Conservation (phyloP, 2,113 vertebrate species). For the Cyanoramphus novaezelandiae region DNA sequence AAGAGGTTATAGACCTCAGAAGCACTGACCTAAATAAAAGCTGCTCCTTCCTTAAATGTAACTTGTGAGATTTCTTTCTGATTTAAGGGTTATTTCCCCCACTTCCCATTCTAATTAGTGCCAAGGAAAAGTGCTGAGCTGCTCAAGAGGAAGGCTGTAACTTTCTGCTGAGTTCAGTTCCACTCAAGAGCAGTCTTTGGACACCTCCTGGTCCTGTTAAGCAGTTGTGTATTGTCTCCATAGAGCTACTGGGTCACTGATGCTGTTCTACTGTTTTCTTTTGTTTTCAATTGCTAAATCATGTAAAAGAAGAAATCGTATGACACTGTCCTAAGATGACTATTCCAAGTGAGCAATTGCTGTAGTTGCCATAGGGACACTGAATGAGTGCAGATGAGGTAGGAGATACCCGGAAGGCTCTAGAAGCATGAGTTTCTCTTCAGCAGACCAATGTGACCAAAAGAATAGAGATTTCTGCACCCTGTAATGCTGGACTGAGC, state of each 20-base stretch:
- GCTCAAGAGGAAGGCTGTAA: background rate
- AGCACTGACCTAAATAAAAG: conserved; percentile 24
- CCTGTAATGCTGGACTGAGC: background rate
- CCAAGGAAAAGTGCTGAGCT: background rate
- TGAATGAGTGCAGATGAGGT: conserved; percentile 32
- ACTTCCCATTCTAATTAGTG: background rate
- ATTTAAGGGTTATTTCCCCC: background rate
- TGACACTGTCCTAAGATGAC: conserved; percentile 17
- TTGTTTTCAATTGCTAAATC: background rate
- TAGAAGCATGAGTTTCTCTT: background rate
- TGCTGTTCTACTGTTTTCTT: background rate
- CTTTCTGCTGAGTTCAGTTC: background rate
- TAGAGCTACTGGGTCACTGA: background rate
- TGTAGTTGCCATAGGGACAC: conserved; percentile 58
- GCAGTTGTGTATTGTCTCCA: background rate
- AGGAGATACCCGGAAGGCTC: conserved; percentile 20
- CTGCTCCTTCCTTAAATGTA: background rate
- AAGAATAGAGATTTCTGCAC: background rate
- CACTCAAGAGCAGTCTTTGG: background rate
- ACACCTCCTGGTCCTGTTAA: background rate
- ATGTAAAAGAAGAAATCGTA: background rate
- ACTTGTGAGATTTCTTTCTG: conserved; percentile 5
- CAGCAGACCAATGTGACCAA: background rate
- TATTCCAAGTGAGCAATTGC: conserved; percentile 44
- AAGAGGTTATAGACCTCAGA: background rate